Evolutionary conservation across 2,113 vertebrate genomes (phyloP).

Genomic region (Hemiprocne comata): DNA sequence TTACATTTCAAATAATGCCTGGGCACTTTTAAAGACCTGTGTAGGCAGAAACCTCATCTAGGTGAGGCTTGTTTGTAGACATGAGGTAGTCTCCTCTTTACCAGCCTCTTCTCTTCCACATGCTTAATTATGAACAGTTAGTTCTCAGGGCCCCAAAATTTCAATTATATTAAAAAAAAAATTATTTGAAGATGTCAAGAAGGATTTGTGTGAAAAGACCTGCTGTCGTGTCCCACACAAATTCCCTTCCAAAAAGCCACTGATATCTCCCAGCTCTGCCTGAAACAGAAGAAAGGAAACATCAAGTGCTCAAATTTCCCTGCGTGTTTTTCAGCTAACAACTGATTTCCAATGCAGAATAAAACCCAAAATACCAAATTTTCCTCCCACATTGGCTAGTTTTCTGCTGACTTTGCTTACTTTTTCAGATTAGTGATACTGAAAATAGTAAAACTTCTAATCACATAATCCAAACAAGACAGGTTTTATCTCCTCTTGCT

Average conservation of each 20-base stretch:
- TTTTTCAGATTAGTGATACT: constrained; percentile 16
- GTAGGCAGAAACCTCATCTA: neutral
- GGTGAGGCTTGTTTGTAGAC: neutral
- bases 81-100: neutral
- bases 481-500: neutral
- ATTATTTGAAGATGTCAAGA: neutral
- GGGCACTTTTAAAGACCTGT: neutral
- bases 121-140: neutral
- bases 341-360: neutral
- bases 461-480: constrained; percentile 29
- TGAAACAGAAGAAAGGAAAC: neutral
- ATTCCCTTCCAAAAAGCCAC: neutral
- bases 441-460: constrained; percentile 48
- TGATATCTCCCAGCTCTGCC: neutral
- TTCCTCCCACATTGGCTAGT: neutral
- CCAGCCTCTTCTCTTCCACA: neutral
- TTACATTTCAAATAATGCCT: neutral
- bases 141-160: neutral
- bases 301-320: neutral
- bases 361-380: constrained; percentile 12
- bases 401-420: constrained; percentile 26
- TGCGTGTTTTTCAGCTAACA: neutral
- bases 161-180: neutral
- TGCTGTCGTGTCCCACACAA: neutral
- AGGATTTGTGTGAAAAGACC: neutral